Percentiles rank a stretch among this genome's conserved stretches.
These are phyloP conservation scores for Homarus americanus DNA, from an alignment of 1,140 invertebrate species.

Conservation along the genomic window DNA sequence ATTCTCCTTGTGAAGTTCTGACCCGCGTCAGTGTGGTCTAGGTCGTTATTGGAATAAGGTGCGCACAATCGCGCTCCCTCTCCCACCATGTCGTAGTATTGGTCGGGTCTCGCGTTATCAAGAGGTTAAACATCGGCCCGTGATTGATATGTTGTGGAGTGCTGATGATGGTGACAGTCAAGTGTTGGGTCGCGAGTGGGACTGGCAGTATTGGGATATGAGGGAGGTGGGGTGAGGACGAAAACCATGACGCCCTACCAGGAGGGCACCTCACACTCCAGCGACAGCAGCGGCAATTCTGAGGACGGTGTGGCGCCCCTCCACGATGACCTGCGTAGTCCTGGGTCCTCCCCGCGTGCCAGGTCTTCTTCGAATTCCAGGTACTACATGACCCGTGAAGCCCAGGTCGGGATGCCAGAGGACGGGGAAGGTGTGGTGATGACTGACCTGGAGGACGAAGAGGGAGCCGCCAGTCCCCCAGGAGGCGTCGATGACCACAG, in stretches of 20 bases:
- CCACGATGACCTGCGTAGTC: background rate
- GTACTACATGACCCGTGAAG: background rate
- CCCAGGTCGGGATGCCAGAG: background rate
- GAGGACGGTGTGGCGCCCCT: background rate
- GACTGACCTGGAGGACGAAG: constrained; percentile 1
- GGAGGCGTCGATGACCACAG: background rate
- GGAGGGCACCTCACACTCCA: constrained; percentile 19
- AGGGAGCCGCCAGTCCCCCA: background rate
- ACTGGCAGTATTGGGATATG: background rate
- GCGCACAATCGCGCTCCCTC: background rate
- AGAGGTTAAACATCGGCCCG: background rate
- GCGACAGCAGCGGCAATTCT: background rate
- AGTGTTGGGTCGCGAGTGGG: background rate
- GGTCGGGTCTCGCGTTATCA: background rate
- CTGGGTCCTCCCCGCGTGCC: background rate
- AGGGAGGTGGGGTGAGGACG: background rate
- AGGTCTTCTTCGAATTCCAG: background rate
- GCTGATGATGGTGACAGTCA: background rate
- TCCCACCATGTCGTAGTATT: background rate
- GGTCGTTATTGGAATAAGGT: background rate
- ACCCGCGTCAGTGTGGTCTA: background rate
- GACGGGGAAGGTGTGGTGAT: background rate
- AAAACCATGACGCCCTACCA: constrained; percentile 2
- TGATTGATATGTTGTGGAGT: background rate
- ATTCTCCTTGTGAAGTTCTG: too few species aligned